Evolutionary conservation across 2,888 invertebrate genomes (phyloP).

Genomic region (Caenorhabditis sulstoni): DNA sequence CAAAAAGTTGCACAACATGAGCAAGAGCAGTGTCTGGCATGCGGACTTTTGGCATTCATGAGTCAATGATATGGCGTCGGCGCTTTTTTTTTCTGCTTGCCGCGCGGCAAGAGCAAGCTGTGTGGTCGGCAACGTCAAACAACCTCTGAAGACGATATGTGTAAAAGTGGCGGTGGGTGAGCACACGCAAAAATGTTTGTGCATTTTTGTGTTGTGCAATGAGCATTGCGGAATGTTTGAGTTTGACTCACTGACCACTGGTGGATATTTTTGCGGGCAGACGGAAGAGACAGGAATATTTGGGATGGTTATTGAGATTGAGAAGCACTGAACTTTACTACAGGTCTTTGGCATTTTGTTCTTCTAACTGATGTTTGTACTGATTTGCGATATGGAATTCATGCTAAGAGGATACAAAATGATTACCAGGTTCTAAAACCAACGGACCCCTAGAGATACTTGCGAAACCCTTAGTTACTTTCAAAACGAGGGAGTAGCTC

Average conservation of each 20-base stretch:
- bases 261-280: constrained; percentile 33
- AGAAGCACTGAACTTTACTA: constrained; percentile 20
- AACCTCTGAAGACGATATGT: constrained; percentile 51
- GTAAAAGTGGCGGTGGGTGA: constrained; percentile 35
- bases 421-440: too few relatives aligned
- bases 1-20: constrained; percentile 52
- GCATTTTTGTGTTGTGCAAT: constrained; percentile 45
- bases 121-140: constrained; percentile 56
- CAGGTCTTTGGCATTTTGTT: constrained; percentile 8
- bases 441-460: too few relatives aligned
- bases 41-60: constrained; percentile 10
- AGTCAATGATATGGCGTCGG: constrained; percentile 43
- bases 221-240: constrained; percentile 36
- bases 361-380: background rate
- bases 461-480: too few relatives aligned
- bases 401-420: too few relatives aligned
- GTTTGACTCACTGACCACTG: constrained; percentile 33
- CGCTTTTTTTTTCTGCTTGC: background rate
- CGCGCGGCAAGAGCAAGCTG: constrained; percentile 41
- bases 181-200: constrained; percentile 54
- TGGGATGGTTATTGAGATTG: background rate
- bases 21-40: constrained; percentile 18
- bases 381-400: too few relatives aligned
- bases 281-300: constrained; percentile 31
- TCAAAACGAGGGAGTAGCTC: too few relatives aligned